Conservation (phyloP, 1,140 invertebrate species). For the Drosophila melanogaster region DNA sequence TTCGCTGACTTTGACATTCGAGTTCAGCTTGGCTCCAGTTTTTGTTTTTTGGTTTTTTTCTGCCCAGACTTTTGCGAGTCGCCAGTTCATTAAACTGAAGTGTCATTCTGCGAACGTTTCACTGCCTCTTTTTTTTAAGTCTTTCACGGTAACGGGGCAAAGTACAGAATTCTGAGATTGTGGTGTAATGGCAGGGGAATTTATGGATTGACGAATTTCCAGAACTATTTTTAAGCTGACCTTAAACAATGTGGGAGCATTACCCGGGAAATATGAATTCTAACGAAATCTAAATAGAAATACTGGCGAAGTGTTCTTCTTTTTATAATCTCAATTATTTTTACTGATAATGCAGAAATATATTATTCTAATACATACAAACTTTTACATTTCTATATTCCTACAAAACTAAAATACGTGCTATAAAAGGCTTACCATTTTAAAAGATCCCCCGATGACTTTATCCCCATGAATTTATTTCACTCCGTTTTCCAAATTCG, state of each 20-base stretch:
- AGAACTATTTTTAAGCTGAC: conserved; percentile 29
- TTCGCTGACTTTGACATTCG: conserved; percentile 51
- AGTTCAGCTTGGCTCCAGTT: conserved; percentile 19
- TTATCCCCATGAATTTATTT: conserved; percentile 27
- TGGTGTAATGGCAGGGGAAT: conserved; percentile 62
- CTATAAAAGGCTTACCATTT: not conserved
- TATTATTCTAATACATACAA: too few species aligned
- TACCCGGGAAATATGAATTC: conserved; percentile 3
- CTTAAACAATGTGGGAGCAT: conserved; percentile 14
- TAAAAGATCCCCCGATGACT: not conserved
- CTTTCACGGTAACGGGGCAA: conserved; percentile 48
- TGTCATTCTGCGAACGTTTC: conserved; percentile 68
- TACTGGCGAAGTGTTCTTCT: too few species aligned
- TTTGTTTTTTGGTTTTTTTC: conserved; percentile 20
- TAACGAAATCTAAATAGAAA: not conserved
- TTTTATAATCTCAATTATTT: too few species aligned
- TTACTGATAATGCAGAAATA: too few species aligned
- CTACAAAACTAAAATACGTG: not conserved
- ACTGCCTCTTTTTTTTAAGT: conserved; percentile 40
- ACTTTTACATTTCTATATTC: too few species aligned
- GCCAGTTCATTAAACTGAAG: conserved; percentile 76
- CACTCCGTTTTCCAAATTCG: conserved; percentile 2
- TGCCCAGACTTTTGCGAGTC: conserved; percentile 55
- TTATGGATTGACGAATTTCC: conserved; percentile 50
- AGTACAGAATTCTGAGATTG: conserved; percentile 59